Evolutionary conservation across 2,888 invertebrate species (phyloP), one percentile per base, ranked within the genome.

Genomic region (Rhyacophila evoluta): DNA sequence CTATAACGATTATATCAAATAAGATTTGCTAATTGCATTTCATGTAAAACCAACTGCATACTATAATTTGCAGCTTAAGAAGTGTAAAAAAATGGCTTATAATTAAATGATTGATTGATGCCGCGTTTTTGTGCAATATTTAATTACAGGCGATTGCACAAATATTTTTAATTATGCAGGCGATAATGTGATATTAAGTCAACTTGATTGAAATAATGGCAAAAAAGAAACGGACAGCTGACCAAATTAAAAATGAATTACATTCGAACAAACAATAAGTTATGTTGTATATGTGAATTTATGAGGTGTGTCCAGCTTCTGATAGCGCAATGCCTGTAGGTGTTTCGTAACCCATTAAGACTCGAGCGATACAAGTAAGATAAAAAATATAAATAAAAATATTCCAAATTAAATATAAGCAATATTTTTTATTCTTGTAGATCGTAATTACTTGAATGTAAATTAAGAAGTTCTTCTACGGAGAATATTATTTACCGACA

Each of bases 181-280:
- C 6, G 55, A 55, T 55, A 25, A 55, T 55, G 10, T 55, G 8
- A 8, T 25, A 55, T 19, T 19, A 55, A 19, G 1, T 25, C 55
- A 25, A 19, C 8, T 55, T 55, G 25, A 55, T 55, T 55, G 55
- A 55, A 55, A 55, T 55, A 55, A 55, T 55, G 55, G 55, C 1
- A 5, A 55, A 55, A 55, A 19, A 33, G 2, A 55, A 55, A 12
- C 25, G 19, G 25, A 55, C 25, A 55, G 25, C 25, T 25, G 25
- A 55, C 55, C 10, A 55, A 55, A 55, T 55, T 55, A 55, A 25
- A 55, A 55, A 55, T 55, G 55, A 55, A 55, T 55, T 55, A 55
- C 10, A 55, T 2, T 55, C 25, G 8, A 55, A 55, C 8, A 55
- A 55, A 55, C 55, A 10, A 19, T 55, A 55, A 55, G 25, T 55